Base-by-base conservation (phyloP, 2,888 invertebrate genomes). In the Yponomeuta malinellus region DNA sequence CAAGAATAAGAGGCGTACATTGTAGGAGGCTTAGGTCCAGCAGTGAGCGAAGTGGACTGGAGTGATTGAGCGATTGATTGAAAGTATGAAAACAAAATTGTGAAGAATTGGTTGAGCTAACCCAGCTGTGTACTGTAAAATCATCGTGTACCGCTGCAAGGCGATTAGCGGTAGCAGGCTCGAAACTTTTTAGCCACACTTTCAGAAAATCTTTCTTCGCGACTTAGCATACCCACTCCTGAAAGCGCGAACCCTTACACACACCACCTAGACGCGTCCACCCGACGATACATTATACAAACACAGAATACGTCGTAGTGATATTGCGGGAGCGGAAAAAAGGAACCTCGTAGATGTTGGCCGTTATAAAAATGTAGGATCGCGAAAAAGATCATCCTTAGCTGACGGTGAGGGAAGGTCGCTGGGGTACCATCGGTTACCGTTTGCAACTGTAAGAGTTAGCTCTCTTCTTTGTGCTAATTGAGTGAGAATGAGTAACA, bases 281-380 rank as follows among this genome's bases (percentile, higher is more conserved):
- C n/a, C 43, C 12, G 23, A 31, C 68, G 29, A 52, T 48, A n/a
- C n/a, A 65, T 31, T 48, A 48, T 70, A 37, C 48, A 70, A 63
- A 65, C 70, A 70, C 37, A 70, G 48, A 37, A 67, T 71, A 68
- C 67, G 68, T n/a, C 52, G 33, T 31, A 71, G 73, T 76, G 76
- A 83, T 82, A 81, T 80, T 80, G 79, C 82, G 68, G 23, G 33
- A 65, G 43, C 59, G 48, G 68, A 68, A 71, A 70, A 71, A 71
- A 71, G 37, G 63, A 63, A 48, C 74, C 76, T 77, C 78, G 78
- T 83, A 83, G 82, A 87, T 84, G 83, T 81, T 81, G 81, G 80
- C 84, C 84, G 88, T 90, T 90, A 91, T 91, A 92, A 92, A 92
- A 92, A 91, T 91, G 89, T 90, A 84, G 89, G 89, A 89, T 88